A percentile compares a stretch with the other conserved stretches of the same genome.
Conservation (phyloP, 2,888 invertebrate genomes). For the Ypsolopha scabrella region DNA sequence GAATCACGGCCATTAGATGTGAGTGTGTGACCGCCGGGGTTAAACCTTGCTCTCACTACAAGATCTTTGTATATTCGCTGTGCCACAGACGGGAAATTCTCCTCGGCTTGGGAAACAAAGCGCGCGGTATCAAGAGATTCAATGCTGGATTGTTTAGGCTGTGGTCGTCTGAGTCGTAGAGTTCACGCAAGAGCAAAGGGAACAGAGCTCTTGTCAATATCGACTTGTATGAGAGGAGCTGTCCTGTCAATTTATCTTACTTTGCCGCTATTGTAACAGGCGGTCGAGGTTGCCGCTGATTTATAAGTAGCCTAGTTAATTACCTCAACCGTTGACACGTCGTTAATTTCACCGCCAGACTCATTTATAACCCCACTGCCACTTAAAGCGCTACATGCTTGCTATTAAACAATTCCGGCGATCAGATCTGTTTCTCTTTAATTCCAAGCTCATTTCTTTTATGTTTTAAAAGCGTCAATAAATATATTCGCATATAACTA, state of each 20-base stretch:
- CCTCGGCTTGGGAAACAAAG: constrained; percentile 10
- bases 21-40: constrained; percentile 67
- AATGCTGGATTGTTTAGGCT: constrained; percentile 13
- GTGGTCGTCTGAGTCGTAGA: constrained; percentile 20
- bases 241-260: constrained; percentile 64
- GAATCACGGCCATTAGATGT: constrained; percentile 70
- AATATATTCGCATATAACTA: constrained; percentile 61
- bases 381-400: constrained; percentile 3
- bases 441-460: constrained; percentile 12
- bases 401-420: neutral
- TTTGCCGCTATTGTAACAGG: constrained; percentile 59
- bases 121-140: constrained; percentile 13
- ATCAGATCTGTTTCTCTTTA: neutral
- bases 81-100: constrained; percentile 25
- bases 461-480: constrained; percentile 33
- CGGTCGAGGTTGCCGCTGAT: constrained; percentile 52
- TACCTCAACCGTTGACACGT: constrained; percentile 45
- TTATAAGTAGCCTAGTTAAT: constrained; percentile 62
- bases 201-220: constrained; percentile 53
- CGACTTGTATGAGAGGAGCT: constrained; percentile 51
- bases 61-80: constrained; percentile 23
- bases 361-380: constrained; percentile 32
- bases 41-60: constrained; percentile 43
- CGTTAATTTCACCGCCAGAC: constrained; percentile 45
- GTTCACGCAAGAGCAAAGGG: constrained; percentile 30